Evolutionary conservation across 2,888 invertebrate species (phyloP).

Genomic region (Parnassius apollo): DNA sequence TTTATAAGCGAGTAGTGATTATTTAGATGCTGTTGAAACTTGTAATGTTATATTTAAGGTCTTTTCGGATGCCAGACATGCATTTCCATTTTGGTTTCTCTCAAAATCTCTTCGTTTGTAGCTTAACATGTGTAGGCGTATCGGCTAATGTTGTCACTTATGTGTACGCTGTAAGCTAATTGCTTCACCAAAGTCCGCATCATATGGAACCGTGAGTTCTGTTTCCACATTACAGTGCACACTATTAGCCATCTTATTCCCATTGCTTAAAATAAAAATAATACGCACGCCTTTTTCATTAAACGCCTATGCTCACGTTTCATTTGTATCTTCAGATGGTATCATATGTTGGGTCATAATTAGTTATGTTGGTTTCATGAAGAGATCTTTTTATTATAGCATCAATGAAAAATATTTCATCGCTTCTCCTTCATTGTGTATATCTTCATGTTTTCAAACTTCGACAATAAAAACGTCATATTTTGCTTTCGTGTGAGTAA

Average conservation of each 20-base stretch:
- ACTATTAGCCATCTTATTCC: constrained; percentile 4
- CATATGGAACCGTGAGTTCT: not conserved
- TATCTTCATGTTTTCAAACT: constrained; percentile 51
- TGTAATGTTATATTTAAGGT: constrained; percentile 49
- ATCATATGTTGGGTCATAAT: constrained; percentile 29
- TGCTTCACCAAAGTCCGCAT: constrained; percentile 11
- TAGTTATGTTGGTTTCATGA: constrained; percentile 25
- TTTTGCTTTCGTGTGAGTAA: constrained; percentile 33
- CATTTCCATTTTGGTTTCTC: constrained; percentile 61
- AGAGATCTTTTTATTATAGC: constrained; percentile 17
- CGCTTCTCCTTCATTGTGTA: constrained; percentile 31
- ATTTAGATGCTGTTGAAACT: constrained; percentile 66
- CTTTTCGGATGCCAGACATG: constrained; percentile 64
- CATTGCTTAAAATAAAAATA: constrained; percentile 8
- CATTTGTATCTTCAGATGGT: constrained; percentile 26
- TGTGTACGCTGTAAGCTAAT: constrained; percentile 17
- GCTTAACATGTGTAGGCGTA: constrained; percentile 18
- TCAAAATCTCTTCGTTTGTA: constrained; percentile 38
- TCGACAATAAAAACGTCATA: constrained; percentile 57
- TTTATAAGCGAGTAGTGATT: constrained; percentile 72
- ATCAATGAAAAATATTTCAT: constrained; percentile 17
- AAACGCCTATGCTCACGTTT: constrained; percentile 4
- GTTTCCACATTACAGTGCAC: constrained; percentile 1
- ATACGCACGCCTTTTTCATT: not conserved
- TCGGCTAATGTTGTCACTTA: constrained; percentile 15